phyloP scores from a whole-genome alignment of 2,113 vertebrate species.

The Cinclus cinclus region DNA sequence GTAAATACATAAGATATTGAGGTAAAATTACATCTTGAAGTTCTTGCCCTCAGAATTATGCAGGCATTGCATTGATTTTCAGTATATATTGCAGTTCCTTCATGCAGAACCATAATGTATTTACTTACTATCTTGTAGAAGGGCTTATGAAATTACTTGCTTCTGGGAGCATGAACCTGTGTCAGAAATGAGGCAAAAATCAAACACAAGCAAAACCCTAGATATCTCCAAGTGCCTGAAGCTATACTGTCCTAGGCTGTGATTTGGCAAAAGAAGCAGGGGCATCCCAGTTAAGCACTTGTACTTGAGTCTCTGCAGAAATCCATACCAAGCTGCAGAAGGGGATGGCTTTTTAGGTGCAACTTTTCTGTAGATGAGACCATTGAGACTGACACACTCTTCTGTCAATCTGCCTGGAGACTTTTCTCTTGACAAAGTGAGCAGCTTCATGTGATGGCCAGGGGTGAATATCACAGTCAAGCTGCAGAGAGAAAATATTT shows the following conservation, averaged over 20 bases:
- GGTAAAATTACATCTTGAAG: constrained; percentile 8
- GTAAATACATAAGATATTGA: neutral
- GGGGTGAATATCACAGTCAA: neutral
- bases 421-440: neutral
- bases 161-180: neutral
- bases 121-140: constrained; percentile 28
- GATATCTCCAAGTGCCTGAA: neutral
- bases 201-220: neutral
- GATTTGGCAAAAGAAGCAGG: neutral
- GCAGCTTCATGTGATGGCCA: neutral
- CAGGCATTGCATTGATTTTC: constrained; percentile 28
- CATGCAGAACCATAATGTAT: constrained; percentile 4
- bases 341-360: neutral
- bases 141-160: neutral
- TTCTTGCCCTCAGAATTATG: constrained; percentile 19
- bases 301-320: neutral
- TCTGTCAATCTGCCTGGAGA: neutral
- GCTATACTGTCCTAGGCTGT: neutral
- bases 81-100: constrained; percentile 18
- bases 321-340: neutral
- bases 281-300: neutral
- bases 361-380: neutral
- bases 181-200: neutral
- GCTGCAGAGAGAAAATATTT: neutral
- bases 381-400: neutral